Evolutionary conservation across 2,888 invertebrate genomes (phyloP), one percentile per base, ranked within the genome.

Genomic region (Agonopterix alstromeriana): DNA sequence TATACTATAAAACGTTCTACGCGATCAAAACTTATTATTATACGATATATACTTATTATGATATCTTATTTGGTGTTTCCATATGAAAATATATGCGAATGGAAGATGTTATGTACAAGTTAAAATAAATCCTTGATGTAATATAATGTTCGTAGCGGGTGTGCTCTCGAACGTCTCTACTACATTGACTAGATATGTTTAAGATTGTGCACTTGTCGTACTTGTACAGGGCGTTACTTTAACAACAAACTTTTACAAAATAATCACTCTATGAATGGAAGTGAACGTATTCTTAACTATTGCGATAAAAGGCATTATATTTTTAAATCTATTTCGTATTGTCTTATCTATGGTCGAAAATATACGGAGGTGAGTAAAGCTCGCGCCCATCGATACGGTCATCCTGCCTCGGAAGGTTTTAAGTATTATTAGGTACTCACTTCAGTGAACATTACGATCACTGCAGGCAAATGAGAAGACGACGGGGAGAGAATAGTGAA

Each of bases 101-200:
- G 83, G 78, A 84, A 82, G 57, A 58, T 60, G 52, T 61, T 61
- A 56, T 81, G 64, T 82, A 84, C 77, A 83, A 63, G 64, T 77
- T 72, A 67, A 79, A 78, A 78, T 76, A 77, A 72, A 68, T 73
- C 67, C 66, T 73, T 71, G 58, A 56, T 58, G 55, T 53, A 53
- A 49, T 45, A 54, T 60, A 62, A 61, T 61, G 27, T 60, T 62
- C 57, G 59, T 65, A 27, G 27, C 27, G 27, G 27, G 27, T 5
- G 27, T 27, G 38, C 38, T 38, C 38, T n/a, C 42, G 11, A 12
- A 63, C 67, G 70, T 75, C 74, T 71, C 69, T 72, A 81, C 83
- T 27, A 84, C 84, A 66, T 70, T 88, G 87, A 88, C 87, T 88
- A 88, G 87, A 88, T 88, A 88, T 88, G 87, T 88, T 81, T 84